Conservation (phyloP, 2,797 vertebrate species). For the Spinus olivaceus region DNA sequence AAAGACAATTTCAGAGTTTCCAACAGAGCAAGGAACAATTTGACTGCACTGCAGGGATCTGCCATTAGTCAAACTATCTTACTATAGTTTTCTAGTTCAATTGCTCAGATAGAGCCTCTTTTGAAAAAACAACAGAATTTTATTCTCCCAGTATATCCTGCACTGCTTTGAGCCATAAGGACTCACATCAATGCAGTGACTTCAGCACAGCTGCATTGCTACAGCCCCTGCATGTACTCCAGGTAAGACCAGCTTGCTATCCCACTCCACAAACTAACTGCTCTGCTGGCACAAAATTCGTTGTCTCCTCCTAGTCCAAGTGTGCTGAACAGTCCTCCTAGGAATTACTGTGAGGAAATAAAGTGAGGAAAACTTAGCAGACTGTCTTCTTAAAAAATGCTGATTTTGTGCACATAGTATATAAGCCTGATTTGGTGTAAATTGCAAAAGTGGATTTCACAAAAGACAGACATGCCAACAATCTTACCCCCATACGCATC, state of each 20-base stretch:
- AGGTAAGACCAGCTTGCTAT: background rate
- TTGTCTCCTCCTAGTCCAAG: background rate
- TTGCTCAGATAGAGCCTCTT: background rate
- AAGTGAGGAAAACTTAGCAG: background rate
- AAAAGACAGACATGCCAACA: background rate
- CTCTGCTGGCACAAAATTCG: background rate
- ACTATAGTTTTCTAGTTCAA: background rate
- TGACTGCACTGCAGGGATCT: background rate
- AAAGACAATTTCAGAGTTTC: background rate
- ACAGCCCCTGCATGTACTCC: accelerated
- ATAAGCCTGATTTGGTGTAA: background rate
- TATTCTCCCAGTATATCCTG: background rate
- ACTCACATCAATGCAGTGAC: background rate
- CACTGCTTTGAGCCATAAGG: background rate
- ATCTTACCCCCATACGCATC: background rate
- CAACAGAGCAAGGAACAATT: background rate
- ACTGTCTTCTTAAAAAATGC: background rate
- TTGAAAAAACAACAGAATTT: background rate
- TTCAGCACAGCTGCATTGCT: background rate
- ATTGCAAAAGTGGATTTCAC: background rate
- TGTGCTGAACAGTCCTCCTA: too few relatives aligned
- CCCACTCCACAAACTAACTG: background rate
- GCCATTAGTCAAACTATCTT: background rate
- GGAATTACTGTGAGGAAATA: background rate
- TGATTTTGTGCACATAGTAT: background rate